These are phyloP conservation scores for Pegea sp. DNA, from an alignment of 23 tunicate species.

Conservation along the genomic window DNA sequence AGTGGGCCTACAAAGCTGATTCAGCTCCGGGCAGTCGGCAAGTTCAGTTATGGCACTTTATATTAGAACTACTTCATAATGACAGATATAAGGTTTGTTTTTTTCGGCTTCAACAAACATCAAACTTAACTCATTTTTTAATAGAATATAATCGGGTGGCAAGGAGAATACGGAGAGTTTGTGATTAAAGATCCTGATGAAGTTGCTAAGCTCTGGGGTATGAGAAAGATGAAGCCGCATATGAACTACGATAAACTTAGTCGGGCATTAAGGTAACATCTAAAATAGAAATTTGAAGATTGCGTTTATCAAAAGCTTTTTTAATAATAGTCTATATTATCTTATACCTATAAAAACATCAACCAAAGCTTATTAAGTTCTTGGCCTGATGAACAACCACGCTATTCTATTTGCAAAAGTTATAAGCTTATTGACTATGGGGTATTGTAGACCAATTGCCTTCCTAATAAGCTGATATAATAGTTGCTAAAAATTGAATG, in stretches of 20 bases:
- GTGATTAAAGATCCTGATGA: constrained; percentile 99
- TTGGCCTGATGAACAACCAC: too few species aligned
- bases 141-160: constrained; percentile 81
- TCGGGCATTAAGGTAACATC: constrained; percentile 88
- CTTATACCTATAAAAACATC: too few species aligned
- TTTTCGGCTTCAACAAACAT: neutral
- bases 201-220: constrained; percentile 99
- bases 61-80: constrained; percentile 72
- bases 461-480: too few species aligned
- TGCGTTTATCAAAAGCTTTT: too few species aligned
- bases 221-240: constrained; percentile 96
- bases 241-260: constrained; percentile 99
- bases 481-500: too few species aligned
- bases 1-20: constrained; percentile 97
- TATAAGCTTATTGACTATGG: too few species aligned
- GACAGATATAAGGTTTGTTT: constrained; percentile 64
- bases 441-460: too few species aligned
- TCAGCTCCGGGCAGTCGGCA: constrained; percentile 99
- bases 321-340: too few species aligned
- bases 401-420: too few species aligned
- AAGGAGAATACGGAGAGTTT: constrained; percentile 97
- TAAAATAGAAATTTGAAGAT: too few species aligned
- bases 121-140: neutral
- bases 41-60: constrained; percentile 99
- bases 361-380: too few species aligned